Conservation (phyloP, 2,888 invertebrate species). For the Pristionchus japonicus region DNA sequence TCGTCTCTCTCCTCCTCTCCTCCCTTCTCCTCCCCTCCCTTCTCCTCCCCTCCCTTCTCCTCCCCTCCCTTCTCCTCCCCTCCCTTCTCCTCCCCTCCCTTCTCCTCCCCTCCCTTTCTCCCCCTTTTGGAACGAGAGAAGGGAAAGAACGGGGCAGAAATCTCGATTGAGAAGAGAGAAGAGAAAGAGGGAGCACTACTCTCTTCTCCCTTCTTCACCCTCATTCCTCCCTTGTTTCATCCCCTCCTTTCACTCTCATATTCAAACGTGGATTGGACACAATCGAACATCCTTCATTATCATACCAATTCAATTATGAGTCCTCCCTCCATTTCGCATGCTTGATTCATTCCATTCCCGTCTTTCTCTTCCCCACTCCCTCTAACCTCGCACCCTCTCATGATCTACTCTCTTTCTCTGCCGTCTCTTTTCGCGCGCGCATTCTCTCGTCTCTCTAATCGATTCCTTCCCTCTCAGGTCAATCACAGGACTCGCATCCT, state of each 20-base stretch:
- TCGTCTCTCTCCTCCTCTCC: background rate
- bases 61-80: background rate
- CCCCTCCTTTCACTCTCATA: conserved; percentile 32
- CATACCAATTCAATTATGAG: background rate
- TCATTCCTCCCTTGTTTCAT: background rate
- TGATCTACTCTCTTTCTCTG: conserved; percentile 33
- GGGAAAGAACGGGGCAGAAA: conserved; percentile 18
- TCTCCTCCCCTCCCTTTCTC: background rate
- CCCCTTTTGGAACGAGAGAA: conserved; percentile 29
- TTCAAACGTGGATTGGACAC: conserved; percentile 14
- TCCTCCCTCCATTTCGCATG: background rate
- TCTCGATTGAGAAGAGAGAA: conserved; percentile 9
- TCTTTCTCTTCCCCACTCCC: background rate
- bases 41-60: background rate
- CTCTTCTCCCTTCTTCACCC: background rate
- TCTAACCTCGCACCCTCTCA: background rate
- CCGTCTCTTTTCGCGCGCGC: background rate
- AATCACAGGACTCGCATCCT: background rate
- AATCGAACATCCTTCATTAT: background rate
- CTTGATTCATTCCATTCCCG: background rate
- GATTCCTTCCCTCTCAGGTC: background rate
- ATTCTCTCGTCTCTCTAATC: conserved; percentile 7
- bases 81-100: background rate
- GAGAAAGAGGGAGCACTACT: background rate
- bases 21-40: background rate